These are phyloP conservation scores for Ischnus inquisitorius DNA, from an alignment of 2,888 invertebrate genomes.

Conservation along the genomic window DNA sequence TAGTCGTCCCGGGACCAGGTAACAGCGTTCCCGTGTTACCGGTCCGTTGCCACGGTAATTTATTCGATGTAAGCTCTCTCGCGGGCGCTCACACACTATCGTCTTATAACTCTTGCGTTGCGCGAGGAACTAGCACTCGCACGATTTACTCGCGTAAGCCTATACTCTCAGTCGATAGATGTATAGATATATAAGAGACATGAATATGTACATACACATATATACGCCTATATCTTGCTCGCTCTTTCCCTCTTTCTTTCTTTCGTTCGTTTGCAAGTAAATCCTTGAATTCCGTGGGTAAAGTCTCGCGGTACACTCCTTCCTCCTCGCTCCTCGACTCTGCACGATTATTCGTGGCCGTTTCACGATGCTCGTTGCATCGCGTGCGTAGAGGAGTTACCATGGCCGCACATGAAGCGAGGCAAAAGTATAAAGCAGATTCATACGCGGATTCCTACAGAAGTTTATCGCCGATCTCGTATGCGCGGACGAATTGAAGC, in stretches of 20 bases:
- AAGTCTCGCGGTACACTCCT: slow-evolving; percentile 52
- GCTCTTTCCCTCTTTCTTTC: slow-evolving; percentile 51
- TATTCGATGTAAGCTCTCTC: slow-evolving; percentile 78
- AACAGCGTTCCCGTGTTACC: slow-evolving; percentile 83
- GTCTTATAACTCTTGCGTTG: slow-evolving; percentile 25
- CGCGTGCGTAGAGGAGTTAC: slow-evolving; percentile 18
- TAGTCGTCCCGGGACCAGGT: slow-evolving; percentile 74
- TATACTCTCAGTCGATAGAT: slow-evolving; percentile 48
- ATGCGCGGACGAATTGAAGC: slow-evolving; percentile 18
- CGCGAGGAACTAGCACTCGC: slow-evolving; percentile 48
- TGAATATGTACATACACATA: background rate
- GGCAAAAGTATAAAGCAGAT: slow-evolving; percentile 24
- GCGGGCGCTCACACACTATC: slow-evolving; percentile 38
- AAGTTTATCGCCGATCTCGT: slow-evolving; percentile 10
- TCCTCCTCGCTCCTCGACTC: slow-evolving; percentile 26
- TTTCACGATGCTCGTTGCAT: slow-evolving; percentile 33
- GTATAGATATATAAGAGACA: background rate
- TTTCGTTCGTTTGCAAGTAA: slow-evolving; percentile 49
- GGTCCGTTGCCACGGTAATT: slow-evolving; percentile 81
- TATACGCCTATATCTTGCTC: background rate
- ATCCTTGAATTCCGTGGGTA: slow-evolving; percentile 60
- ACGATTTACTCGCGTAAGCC: slow-evolving; percentile 54
- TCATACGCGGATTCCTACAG: slow-evolving; percentile 1
- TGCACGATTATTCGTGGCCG: slow-evolving; percentile 22
- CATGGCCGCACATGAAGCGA: slow-evolving; percentile 37